These are phyloP conservation scores for Spongilla lacustris DNA, from an alignment of 37 sponge, comb jelly and placozoan genomes.

Conservation along the genomic window DNA sequence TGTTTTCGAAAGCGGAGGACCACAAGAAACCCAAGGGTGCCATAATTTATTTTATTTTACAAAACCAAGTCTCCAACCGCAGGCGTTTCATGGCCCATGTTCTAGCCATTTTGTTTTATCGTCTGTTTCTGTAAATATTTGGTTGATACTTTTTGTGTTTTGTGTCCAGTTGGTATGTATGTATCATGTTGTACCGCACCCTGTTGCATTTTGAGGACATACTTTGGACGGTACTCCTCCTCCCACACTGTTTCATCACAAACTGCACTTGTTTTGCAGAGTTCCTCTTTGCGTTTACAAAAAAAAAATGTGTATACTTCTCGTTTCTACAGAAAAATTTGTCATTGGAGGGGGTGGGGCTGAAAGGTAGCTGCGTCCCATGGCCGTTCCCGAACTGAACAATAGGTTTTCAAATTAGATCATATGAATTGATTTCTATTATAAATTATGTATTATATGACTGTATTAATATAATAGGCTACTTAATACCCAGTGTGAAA, in stretches of 20 bases:
- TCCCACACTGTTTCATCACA: background rate
- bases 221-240: background rate
- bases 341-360: background rate
- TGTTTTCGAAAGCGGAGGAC: background rate
- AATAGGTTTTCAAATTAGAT: too few relatives aligned
- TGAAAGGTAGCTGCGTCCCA: background rate
- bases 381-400: too few relatives aligned
- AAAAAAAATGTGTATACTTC: background rate
- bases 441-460: too few relatives aligned
- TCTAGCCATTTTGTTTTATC: background rate
- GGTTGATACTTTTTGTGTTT: background rate
- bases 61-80: background rate
- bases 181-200: background rate
- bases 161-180: slow-evolving; percentile 1
- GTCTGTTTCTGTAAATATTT: background rate
- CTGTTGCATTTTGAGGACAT: background rate
- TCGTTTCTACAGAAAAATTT: background rate
- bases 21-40: background rate
- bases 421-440: too few relatives aligned
- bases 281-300: background rate
- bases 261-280: background rate
- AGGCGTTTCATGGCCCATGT: background rate
- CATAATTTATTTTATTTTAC: background rate
- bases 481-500: too few relatives aligned
- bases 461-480: too few relatives aligned